Evolutionary conservation across 2,797 vertebrate species (phyloP), one percentile per base, ranked within the genome.

Genomic region (Anniella stebbinsi): DNA sequence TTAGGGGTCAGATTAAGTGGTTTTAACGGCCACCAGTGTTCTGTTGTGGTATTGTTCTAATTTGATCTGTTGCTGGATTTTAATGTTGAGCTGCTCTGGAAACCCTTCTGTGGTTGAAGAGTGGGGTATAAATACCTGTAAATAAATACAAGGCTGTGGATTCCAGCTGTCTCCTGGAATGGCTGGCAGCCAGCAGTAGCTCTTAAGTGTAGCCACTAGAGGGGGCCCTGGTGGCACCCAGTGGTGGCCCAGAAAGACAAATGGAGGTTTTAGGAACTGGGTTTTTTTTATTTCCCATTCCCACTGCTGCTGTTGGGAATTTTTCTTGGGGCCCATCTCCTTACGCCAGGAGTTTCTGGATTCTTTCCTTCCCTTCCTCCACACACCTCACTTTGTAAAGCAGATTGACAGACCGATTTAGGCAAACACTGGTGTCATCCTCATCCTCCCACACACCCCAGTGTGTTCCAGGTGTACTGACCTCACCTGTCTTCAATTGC

Each of bases 181-280:
- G 1, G 30, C 8, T 2, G 5, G 6, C 45, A 1, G 60, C 15
- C 3, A 18, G 51, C n/a, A n/a, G 51, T 78, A 23, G 36, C 21
- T 9, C 72, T 57, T 66, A 5, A 33, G 45, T 78, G 23, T 17
- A 33, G 60, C 88, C 82, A 75, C 63, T 21, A 85, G 88, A 85
- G 82, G 88, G 88, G 23, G 73, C 75, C 60, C 82, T 9, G 17
- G 21, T 9, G 18, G 28, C 1, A 33, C 11, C 45, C 45, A 85
- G n/a, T 45, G 0, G 25, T 9, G 13, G 25, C 4, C n/a, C 63
- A 12, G 23, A 4, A 63, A n/a, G 21, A 0, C 36, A 63, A 15
- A 33, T 10, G 8, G 6, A 25, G 28, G 33, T 11, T 15, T 15
- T 33, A 2, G 2, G n/a, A 69, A 70, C 23, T 2, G 12, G n/a